Base-by-base conservation (phyloP, 2,797 vertebrate species). In the Pygocentrus nattereri region DNA sequence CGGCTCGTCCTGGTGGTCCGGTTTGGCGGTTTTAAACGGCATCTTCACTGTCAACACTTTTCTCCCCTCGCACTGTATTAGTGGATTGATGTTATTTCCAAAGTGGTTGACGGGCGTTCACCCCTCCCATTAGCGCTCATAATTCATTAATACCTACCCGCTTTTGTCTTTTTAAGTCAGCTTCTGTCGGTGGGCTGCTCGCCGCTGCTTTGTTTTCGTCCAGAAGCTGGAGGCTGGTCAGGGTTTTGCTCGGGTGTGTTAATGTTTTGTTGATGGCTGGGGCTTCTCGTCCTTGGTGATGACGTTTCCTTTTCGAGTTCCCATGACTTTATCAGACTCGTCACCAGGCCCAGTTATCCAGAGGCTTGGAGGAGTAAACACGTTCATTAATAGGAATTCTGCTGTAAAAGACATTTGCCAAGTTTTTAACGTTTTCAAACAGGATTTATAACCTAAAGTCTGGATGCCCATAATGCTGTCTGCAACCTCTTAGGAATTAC, bases 41-140 rank as follows among this genome's bases (percentile, higher is more conserved):
- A 30, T 54, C 50, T 80, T 65, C 72, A 78, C 64, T 82, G 82
- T 79, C 52, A 74, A 59, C 74, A 80, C 38, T 88, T 80, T 80
- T 31, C 50, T 64, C 21, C 38, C 77, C 61, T 84, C 56, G 31
- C 71, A 52, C 56, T 80, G 75, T 73, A 41, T 81, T 69, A 83
- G 47, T 61, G 34, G 49, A 78, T 30, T 74, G 50, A 47, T 78
- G 62, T 73, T 79, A 50, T 84, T 71, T 82, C 62, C 56, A 30
- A 47, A 74, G 50, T 79, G 49, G 75, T 23, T 74, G 79, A 30
- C 70, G 69, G 74, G 75, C 79, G 50, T 21, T 38, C 27, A 74
- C 52, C 59, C 62, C 52, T 59, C 41, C 41, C 73, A 30, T 70
- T 62, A 80, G 44, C 13, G 23, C 19, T 34, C 31, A 54, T 52